phyloP scores from a whole-genome alignment of 2,888 invertebrate genomes.

The Lampropteryx suffumata region DNA sequence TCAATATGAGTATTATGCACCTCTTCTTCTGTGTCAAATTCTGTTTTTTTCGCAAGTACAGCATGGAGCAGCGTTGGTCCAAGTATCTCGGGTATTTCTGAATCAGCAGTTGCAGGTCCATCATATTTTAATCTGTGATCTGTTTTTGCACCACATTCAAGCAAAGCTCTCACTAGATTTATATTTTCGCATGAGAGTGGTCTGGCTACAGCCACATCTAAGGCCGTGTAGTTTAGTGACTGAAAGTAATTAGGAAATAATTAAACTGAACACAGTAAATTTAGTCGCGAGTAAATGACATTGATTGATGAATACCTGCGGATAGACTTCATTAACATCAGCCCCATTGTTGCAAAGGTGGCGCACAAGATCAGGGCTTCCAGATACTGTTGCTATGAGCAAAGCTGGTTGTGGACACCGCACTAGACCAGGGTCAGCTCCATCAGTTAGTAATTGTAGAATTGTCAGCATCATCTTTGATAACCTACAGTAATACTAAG shows the following conservation, averaged over 20 bases:
- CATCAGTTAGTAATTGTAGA: conserved; percentile 53
- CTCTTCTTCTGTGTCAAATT: conserved; percentile 50
- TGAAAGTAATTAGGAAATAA: conserved; percentile 31
- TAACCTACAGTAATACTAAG: conserved; percentile 46
- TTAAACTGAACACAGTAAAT: no score
- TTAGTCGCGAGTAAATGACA: no score
- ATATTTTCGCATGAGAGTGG: conserved; percentile 51
- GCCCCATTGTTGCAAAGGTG: conserved; percentile 55
- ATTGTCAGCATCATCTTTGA: conserved; percentile 54
- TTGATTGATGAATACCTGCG: conserved; percentile 43
- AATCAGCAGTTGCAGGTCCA: conserved; percentile 4
- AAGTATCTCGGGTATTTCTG: conserved; percentile 20
- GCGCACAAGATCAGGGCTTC: conserved; percentile 49
- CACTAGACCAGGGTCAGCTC: conserved; percentile 59
- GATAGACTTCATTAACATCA: conserved; percentile 59
- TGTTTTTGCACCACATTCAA: conserved; percentile 57
- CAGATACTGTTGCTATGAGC: conserved; percentile 52
- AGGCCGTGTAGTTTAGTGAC: conserved; percentile 51
- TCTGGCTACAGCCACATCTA: conserved; percentile 61
- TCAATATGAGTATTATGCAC: no score
- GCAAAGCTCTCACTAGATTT: conserved; percentile 50
- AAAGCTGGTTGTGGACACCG: conserved; percentile 64
- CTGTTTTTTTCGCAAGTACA: conserved; percentile 50
- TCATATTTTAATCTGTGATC: conserved; percentile 43
- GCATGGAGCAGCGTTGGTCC: conserved; percentile 68